These are phyloP conservation scores for Musca domestica DNA, from an alignment of 1,140 invertebrate species.

Conservation along the genomic window DNA sequence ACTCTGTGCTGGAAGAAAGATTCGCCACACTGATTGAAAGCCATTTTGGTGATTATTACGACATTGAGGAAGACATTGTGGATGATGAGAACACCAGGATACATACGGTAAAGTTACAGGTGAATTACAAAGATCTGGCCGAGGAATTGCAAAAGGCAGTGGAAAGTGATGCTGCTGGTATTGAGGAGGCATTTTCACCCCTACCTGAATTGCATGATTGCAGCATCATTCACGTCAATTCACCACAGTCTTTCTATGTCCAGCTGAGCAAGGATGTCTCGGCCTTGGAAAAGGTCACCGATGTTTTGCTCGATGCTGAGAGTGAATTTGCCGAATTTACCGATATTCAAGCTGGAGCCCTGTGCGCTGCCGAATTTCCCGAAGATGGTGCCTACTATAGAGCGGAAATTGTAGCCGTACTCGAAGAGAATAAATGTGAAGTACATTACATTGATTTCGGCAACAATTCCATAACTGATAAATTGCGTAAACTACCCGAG, in stretches of 20 bases:
- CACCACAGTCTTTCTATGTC: slow-evolving; percentile 64
- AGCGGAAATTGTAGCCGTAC: slow-evolving; percentile 54
- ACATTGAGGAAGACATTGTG: slow-evolving; percentile 34
- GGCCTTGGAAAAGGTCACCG: slow-evolving; percentile 61
- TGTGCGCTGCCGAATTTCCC: slow-evolving; percentile 66
- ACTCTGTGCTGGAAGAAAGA: slow-evolving; percentile 34
- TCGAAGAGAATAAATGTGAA: slow-evolving; percentile 52
- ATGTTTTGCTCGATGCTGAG: slow-evolving; percentile 57
- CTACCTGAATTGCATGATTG: slow-evolving; percentile 48
- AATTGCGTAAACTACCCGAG: slow-evolving; percentile 63
- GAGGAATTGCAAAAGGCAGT: slow-evolving; percentile 40
- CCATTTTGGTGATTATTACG: slow-evolving; percentile 47
- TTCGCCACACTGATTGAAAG: slow-evolving; percentile 40
- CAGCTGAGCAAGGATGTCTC: slow-evolving; percentile 59
- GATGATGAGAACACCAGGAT: slow-evolving; percentile 12
- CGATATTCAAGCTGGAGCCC: slow-evolving; percentile 56
- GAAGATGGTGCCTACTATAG: slow-evolving; percentile 68
- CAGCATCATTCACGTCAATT: slow-evolving; percentile 60
- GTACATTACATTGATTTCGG: slow-evolving; percentile 75
- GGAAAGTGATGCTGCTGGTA: slow-evolving; percentile 21
- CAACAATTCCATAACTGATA: slow-evolving; percentile 63
- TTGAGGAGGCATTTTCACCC: slow-evolving; percentile 34
- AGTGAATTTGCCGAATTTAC: slow-evolving; percentile 56
- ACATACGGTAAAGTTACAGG: slow-evolving; percentile 33
- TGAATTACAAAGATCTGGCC: slow-evolving; percentile 43